Percentiles rank a stretch among this genome's conserved stretches.
These are phyloP conservation scores for Chrysolina haemoptera DNA, from an alignment of 2,888 invertebrate genomes.

Conservation along the genomic window DNA sequence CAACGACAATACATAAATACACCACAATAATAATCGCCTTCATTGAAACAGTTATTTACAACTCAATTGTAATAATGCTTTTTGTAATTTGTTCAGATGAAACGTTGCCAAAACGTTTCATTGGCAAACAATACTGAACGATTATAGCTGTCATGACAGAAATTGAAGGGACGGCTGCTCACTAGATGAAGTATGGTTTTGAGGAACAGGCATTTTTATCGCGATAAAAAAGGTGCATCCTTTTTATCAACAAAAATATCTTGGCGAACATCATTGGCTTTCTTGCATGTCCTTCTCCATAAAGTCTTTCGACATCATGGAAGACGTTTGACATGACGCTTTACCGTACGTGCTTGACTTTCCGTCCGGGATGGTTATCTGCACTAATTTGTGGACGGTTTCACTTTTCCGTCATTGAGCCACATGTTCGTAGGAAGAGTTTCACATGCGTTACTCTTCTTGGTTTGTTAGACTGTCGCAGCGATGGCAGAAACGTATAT, in stretches of 20 bases:
- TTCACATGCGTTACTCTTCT: conserved; percentile 21
- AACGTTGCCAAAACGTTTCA: too few species aligned
- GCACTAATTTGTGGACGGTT: conserved; percentile 28
- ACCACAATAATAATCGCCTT: too few species aligned
- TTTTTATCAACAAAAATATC: neutral
- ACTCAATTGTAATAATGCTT: too few species aligned
- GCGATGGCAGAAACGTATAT: conserved; percentile 15
- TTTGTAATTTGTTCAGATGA: too few species aligned
- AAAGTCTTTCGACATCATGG: conserved; percentile 35
- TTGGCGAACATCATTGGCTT: neutral
- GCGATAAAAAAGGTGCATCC: too few species aligned
- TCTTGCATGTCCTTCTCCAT: conserved; percentile 12
- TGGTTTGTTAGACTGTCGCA: conserved; percentile 7
- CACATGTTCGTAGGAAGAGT: conserved; percentile 16
- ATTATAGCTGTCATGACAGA: too few species aligned
- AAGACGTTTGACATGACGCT: conserved; percentile 23
- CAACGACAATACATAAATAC: too few species aligned
- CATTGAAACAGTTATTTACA: too few species aligned
- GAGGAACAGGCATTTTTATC: too few species aligned
- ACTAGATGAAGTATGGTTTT: too few species aligned
- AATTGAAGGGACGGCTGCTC: too few species aligned
- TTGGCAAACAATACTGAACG: too few species aligned
- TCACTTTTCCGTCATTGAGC: conserved; percentile 10
- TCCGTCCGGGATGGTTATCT: conserved; percentile 26
- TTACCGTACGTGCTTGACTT: conserved; percentile 23